phyloP scores from a whole-genome alignment of 2,797 vertebrate genomes.

The Hippopotamyrus pictus region DNA sequence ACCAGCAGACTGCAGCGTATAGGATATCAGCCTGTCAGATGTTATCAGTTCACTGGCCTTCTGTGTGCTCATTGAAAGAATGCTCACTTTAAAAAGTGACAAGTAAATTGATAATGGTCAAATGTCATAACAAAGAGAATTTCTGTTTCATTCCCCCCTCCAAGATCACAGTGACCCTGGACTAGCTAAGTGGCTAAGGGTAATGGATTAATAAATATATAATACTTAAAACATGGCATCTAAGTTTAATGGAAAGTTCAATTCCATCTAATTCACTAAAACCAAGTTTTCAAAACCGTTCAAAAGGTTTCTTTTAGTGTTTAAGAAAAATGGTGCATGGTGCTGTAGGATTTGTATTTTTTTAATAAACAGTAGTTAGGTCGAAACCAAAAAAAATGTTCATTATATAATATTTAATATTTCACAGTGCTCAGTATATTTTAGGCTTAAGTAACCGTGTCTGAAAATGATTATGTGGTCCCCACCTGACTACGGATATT shows the following conservation, averaged over 20 bases:
- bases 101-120: not conserved
- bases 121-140: not conserved
- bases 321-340: not conserved
- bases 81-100: not conserved
- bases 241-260: not conserved
- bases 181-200: not conserved
- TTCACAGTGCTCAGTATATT: not conserved
- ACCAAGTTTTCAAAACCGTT: not conserved
- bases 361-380: not conserved
- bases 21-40: not conserved
- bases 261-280: not conserved
- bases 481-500: not conserved
- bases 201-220: not conserved
- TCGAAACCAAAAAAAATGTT: not conserved
- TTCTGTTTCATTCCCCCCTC: not conserved
- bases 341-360: not conserved
- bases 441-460: not conserved
- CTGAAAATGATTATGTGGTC: not conserved
- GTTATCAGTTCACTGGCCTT: not conserved
- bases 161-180: not conserved
- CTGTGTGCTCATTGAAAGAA: not conserved
- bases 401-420: not conserved
- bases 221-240: not conserved
- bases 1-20: not conserved
- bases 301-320: not conserved